Evolutionary conservation across 2,797 vertebrate species (phyloP), one percentile per base, ranked within the genome.

Genomic region (Hyperoplus immaculatus): DNA sequence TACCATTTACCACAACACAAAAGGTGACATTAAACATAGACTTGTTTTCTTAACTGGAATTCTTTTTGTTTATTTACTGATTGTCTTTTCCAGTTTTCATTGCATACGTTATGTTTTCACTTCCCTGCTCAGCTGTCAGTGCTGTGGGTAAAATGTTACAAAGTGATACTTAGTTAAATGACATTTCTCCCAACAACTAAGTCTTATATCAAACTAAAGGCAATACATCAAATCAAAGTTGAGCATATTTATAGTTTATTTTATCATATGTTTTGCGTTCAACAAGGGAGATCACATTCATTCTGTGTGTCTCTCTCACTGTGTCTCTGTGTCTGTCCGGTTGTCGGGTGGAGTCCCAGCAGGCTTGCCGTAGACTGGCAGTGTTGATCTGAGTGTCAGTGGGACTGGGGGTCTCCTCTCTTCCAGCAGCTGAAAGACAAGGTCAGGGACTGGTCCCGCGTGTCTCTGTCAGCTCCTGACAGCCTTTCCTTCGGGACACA

Each of bases 401-500:
- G 87, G 91, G 85, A 88, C 72, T 42, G 63, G 86, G 82, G 88
- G 80, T 92, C 89, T 90, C 81, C 89, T 77, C 74, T 88, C 80
- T 50, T 81, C 77, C 88, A 88, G 78, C 84, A 61, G 84, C 92
- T 95, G 95, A 96, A 94, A 95, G 95, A 90, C 90, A 94, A 95
- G 95, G 95, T 95, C 95, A 95, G 85, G 80, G 91, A 87, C 91
- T 88, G 91, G 89, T 92, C 84, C 78, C 45, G 85, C 85, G 90
- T 87, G 88, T 93, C 92, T 92, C 85, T 92, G 87, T 81, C 75
- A 43, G 85, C 90, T 89, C 82, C 87, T 95, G 95, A 95, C 95
- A 95, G 92, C 85, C 84, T 86, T 79, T 94, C 95, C 93, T 90
- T 45, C n/a, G 94, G 93, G 95, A 95, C 73, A 86, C 79, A 82